A percentile compares a stretch with the other conserved stretches of the same genome.
These are phyloP conservation scores for Forbesichthys agassizii DNA, from an alignment of 2,113 vertebrate genomes.

Conservation along the genomic window DNA sequence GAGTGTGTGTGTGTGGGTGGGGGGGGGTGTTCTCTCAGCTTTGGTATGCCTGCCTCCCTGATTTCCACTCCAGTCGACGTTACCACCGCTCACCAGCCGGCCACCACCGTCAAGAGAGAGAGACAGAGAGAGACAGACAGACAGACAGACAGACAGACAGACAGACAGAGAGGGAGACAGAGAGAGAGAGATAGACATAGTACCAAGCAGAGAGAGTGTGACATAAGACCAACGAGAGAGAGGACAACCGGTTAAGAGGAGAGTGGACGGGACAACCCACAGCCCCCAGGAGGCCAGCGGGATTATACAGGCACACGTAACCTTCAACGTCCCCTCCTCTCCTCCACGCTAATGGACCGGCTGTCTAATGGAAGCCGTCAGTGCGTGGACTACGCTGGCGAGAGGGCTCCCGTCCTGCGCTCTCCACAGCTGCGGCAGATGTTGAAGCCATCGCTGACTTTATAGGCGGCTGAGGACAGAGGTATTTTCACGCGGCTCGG, in stretches of 20 bases:
- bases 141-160: neutral
- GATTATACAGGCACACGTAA: conserved; percentile 13
- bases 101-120: conserved; percentile 4
- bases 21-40: conserved; percentile 56
- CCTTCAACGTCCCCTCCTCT: conserved; percentile 17
- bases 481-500: conserved; percentile 36
- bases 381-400: conserved; percentile 38
- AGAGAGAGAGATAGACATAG: conserved; percentile 15
- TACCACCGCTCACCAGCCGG: conserved; percentile 20
- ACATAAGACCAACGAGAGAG: conserved; percentile 7
- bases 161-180: neutral
- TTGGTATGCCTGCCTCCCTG: conserved; percentile 54
- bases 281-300: neutral
- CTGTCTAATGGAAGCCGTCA: conserved; percentile 33
- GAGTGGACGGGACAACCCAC: neutral
- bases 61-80: conserved; percentile 53
- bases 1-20: too few species aligned
- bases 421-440: conserved; percentile 51
- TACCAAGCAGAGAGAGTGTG: neutral
- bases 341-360: conserved; percentile 6
- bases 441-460: conserved; percentile 56
- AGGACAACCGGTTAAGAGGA: conserved; percentile 19
- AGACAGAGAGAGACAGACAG: conserved; percentile 12
- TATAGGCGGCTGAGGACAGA: conserved; percentile 39
- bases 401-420: conserved; percentile 30